These are phyloP conservation scores for Melanaphis sacchari DNA, from an alignment of 1,140 invertebrate genomes.

Conservation along the genomic window DNA sequence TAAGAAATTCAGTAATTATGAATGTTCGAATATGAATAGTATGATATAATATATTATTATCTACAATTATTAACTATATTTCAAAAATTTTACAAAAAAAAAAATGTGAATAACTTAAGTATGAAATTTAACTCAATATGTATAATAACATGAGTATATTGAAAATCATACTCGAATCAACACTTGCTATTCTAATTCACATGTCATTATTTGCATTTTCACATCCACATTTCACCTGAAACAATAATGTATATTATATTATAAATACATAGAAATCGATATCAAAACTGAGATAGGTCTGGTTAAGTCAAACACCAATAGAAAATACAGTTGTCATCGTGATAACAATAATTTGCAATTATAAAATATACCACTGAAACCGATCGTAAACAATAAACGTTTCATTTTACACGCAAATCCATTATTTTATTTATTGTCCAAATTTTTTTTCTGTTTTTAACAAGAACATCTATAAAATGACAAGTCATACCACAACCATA, in stretches of 20 bases:
- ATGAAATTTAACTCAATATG: background rate
- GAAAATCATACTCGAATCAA: background rate
- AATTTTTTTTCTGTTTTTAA: background rate
- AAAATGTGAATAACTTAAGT: background rate
- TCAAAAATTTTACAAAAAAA: background rate
- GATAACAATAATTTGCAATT: background rate
- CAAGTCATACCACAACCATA: background rate
- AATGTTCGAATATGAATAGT: too few relatives aligned
- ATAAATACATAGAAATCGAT: constrained; percentile 8
- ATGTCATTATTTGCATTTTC: background rate
- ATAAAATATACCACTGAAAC: constrained; percentile 11
- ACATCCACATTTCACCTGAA: background rate
- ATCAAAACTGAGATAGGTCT: background rate
- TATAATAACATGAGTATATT: background rate
- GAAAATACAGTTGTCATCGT: background rate
- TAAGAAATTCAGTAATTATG: too few relatives aligned
- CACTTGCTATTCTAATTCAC: background rate
- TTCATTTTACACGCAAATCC: background rate
- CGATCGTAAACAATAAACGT: constrained; percentile 16
- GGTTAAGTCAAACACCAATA: background rate
- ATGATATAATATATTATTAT: background rate
- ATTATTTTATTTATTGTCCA: background rate
- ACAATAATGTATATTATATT: background rate
- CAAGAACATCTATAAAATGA: background rate
- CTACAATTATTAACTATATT: background rate